Evolutionary conservation across 2,113 vertebrate species (phyloP), one percentile per base, ranked within the genome.

Genomic region (Hydrolagus affinis): DNA sequence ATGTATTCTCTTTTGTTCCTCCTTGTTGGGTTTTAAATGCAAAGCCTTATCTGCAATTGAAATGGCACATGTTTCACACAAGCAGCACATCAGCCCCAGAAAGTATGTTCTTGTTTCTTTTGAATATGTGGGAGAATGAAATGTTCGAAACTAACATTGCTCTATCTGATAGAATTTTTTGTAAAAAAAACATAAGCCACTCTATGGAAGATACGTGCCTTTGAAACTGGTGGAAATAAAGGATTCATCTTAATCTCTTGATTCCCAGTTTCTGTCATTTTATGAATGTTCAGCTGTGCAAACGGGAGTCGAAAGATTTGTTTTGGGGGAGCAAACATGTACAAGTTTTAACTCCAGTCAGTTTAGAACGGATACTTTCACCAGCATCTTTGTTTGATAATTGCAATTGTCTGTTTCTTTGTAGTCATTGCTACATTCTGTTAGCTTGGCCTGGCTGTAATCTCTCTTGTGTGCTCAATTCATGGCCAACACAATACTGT

Each of bases 191-290:
- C 15, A 10, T 66, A 62, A 83, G 78, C 25, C 15, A 4, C 62
- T 60, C 59, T 32, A 1, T 64, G 28, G 62, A 66, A 62, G 66
- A 1, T 23, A 60, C 11, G 2, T 11, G 21, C 32, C 78, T 28
- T 83, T 64, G 62, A 83, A 66, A 25, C 15, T 66, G 77, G 60
- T 66, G 77, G 66, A 83, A 28, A 62, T 83, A 25, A 83, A 6
- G 44, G 62, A 14, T 83, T 17, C 78, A 68, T 28, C n/a, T 83
- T 68, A 83, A 68, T 32, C 17, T 28, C n/a, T 83, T 30, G 66
- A 68, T 32, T 17, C 10, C 59, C 62, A 4, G 2, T 30, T 25
- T 83, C 78, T 6, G 15, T 32, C 25, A 9, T 28, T 28, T 66
- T 66, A 25, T 83, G 59, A 83, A 66, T 32, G 56, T 32, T 30